Evolutionary conservation across 2,797 vertebrate genomes (phyloP), one percentile per base, ranked within the genome.

Genomic region (Amniataba percoides): DNA sequence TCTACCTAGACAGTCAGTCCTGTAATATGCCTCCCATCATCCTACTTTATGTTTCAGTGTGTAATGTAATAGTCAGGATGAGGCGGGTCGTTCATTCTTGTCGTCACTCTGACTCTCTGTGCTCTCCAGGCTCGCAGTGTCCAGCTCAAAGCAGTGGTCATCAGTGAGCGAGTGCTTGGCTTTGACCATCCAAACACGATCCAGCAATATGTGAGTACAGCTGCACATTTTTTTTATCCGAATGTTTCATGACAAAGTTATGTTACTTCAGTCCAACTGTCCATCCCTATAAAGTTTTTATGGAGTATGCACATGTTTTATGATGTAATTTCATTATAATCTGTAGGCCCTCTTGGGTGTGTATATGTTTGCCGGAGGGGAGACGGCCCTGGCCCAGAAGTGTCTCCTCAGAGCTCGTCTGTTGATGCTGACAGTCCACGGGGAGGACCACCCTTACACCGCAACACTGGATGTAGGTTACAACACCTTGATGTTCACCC

Each of bases 151-250:
- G 91, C 94, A 16, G 95, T 97, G 77, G 89, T 96, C 68, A 94
- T 96, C 87, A 96, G 96, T 49, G 96, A 97, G 90, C 88, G 95
- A 76, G 94, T 95, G 40, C 82, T 95, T 31, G 96, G 96, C 74
- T 97, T 96, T 71, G 96, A 97, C 88, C 95, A 96, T 83, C 93
- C 95, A 53, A 92, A 91, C 89, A 95, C 96, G 2, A 95, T 96
- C 85, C 94, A 94, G 84, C 95, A 96, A 93, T 96, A 97, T 72
- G 96, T 96, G 87, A 93, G 96, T 93, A 27, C 2, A 46, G 10
- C 49, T 45, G 5, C 42, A 60, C 6, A 16, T 71, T 19, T 31
- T 11, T 60, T 8, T 31, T 3, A 27, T 16, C 13, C 3, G 51
- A 55, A 18, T 19, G 31, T 5, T 31, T 21, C 45, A 46, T 31